Base-by-base conservation (phyloP, 2,113 vertebrate genomes). In the Oenanthe melanoleuca region DNA sequence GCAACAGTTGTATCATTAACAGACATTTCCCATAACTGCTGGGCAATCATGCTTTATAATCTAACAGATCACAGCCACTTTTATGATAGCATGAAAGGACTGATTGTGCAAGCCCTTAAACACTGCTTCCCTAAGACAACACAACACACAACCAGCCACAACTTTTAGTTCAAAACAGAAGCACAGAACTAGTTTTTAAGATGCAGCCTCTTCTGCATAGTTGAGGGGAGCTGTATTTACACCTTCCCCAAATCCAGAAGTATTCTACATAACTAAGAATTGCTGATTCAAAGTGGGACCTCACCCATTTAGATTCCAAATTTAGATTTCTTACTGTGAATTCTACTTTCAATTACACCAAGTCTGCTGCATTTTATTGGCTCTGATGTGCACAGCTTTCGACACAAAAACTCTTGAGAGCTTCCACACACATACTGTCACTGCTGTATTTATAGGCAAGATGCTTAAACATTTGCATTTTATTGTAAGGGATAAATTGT, bases 401-500 rank as follows among this genome's bases (percentile, higher is more conserved):
- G 7, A 67, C 60, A 78, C 64, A 86, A 74, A 79, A 44, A 77
- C 10, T 52, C 38, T 81, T 75, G 57, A 95, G 21, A 31, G 24
- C 84, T 90, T 71, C 19, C 11, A 67, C 71, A 6, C 42, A 71
- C 31, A 57, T 12, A 3, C 10, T 2, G 47, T 80, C 65, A 78
- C 17, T 44, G 33, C 56, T 91, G 49, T 81, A 90, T 88, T 94
- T 84, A 84, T 38, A 74, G 69, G 17, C 53, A 91, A 87, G 53
- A 84, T 64, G 29, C 85, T 83, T 50, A 93, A 93, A 77, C 31
- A 89, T 83, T 86, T 93, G 65, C 60, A 80, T 82, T 95, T 95
- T 80, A 92, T 81, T 90, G 57, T 79, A 80, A 88, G 69, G 37
- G 21, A 71, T 81, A 95, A 93, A 60, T 60, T 67, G 29, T 69